Base-by-base conservation (phyloP, 1,140 invertebrate species). In the Camponotus vicinus region DNA sequence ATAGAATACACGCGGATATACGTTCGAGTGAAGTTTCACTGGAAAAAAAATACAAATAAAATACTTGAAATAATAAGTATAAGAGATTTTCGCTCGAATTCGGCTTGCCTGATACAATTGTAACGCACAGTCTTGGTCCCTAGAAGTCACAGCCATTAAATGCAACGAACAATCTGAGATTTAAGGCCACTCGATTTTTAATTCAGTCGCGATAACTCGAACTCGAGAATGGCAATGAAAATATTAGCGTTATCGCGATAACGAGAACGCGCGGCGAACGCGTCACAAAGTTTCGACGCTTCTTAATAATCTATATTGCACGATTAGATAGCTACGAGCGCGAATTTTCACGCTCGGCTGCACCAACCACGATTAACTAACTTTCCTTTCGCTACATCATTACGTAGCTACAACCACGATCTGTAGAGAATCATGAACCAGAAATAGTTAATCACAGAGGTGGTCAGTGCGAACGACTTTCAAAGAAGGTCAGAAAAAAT, bases 131-230 rank as follows among this genome's bases (percentile, higher is more conserved):
- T 92, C 85, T 95, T 95, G 95, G 94, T 95, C 94, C 94, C 94
- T 95, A 95, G 92, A 88, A 93, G 93, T 95, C 95, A 95, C 95
- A 95, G 95, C 94, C 95, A 93, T 94, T 93, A 95, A 95, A 95
- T 95, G 94, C 94, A 95, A 94, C 91, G 89, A 94, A 95, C 92
- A 90, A 90, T 94, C 93, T 93, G 91, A 92, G 88, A 93, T 94
- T 84, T 93, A 95, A 95, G 94, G 95, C 93, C 94, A 94, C 94
- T 93, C 91, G 90, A 91, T 90, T 89, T 70, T 59, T 37, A 83
- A 83, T 83, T 52, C 69, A 83, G 45, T 32, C 69, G 84, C 59
- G 27, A 79, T 49, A 52, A 61, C 3, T 59, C 64, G 76, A 83
- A 78, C 18, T 77, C 61, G 75, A 79, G 37, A 79, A 84, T 86